Evolutionary conservation across 2,888 invertebrate genomes (phyloP).

Genomic region (Melipona beecheii): DNA sequence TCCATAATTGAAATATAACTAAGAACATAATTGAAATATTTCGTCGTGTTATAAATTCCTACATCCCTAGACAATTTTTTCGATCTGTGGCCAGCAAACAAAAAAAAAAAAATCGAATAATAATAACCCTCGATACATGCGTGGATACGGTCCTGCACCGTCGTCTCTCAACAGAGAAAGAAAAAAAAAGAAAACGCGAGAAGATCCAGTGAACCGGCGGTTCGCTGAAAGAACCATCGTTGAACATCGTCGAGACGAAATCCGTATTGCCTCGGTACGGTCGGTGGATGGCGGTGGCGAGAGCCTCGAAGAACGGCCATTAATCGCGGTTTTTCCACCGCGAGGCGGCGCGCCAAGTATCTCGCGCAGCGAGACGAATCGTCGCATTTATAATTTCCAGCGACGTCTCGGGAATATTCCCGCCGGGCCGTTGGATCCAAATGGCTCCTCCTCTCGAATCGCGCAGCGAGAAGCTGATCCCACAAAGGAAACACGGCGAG

Average conservation of each 20-base stretch:
- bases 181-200: not conserved
- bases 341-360: not conserved
- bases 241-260: not conserved
- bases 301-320: not conserved
- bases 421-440: constrained; percentile 32
- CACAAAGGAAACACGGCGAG: constrained; percentile 62
- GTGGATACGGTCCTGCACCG: no score
- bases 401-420: constrained; percentile 23
- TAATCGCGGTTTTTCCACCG: not conserved
- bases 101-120: no score
- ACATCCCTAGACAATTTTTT: no score
- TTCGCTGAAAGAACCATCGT: not conserved
- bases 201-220: not conserved
- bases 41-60: no score
- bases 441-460: constrained; percentile 44
- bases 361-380: constrained; percentile 46
- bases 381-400: constrained; percentile 54
- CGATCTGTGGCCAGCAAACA: no score
- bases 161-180: no score
- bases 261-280: not conserved
- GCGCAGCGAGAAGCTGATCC: constrained; percentile 18
- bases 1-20: no score
- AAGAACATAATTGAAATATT: no score
- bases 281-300: not conserved
- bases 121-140: no score